These are phyloP conservation scores for Phoenicopterus ruber DNA, from an alignment of 2,113 vertebrate species.

Conservation along the genomic window DNA sequence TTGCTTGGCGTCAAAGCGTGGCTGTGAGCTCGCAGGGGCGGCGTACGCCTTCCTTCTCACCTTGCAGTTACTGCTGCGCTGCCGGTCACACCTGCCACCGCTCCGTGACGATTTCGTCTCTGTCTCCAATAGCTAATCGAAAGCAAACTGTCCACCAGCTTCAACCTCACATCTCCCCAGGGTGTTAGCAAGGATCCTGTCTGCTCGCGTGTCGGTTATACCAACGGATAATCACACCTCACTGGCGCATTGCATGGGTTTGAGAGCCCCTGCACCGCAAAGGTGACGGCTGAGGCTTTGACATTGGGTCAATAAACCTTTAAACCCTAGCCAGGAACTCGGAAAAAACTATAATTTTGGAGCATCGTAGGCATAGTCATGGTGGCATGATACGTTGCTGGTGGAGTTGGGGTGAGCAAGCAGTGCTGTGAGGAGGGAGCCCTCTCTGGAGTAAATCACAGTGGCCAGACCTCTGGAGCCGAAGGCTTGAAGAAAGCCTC, in stretches of 20 bases:
- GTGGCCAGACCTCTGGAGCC: neutral
- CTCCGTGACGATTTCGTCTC: neutral
- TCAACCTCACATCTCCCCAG: neutral
- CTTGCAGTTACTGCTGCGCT: neutral
- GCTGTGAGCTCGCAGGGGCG: neutral
- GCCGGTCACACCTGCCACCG: neutral
- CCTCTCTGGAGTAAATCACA: neutral
- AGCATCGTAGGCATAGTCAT: fast-evolving
- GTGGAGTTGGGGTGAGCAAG: neutral
- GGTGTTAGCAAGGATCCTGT: neutral
- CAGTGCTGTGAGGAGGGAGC: neutral
- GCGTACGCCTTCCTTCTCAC: neutral
- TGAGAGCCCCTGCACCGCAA: neutral
- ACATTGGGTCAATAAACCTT: neutral
- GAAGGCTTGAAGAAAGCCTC: neutral
- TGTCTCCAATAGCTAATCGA: neutral
- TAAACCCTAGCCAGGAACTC: neutral
- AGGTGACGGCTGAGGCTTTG: neutral
- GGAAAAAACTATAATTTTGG: neutral
- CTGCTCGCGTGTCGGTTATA: neutral
- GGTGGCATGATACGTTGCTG: neutral
- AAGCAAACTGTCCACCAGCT: neutral
- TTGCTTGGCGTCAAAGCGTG: neutral
- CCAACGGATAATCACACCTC: neutral
- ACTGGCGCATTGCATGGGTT: neutral